phyloP scores from a whole-genome alignment of 2,113 vertebrate species.

The Nanorana parkeri region DNA sequence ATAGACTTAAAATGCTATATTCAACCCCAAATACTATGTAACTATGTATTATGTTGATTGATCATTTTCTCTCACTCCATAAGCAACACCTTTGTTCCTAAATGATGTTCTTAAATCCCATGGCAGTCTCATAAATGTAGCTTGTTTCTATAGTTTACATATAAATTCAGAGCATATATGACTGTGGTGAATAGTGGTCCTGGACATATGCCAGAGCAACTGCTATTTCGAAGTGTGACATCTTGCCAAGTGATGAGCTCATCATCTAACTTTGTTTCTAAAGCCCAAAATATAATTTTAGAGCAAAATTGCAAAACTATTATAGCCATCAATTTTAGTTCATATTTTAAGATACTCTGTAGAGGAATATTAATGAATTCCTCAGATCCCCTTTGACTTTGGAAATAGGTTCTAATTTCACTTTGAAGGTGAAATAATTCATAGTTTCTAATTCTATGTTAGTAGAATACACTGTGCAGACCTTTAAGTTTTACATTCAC shows the following conservation, averaged over 20 bases:
- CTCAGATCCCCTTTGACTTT: not conserved
- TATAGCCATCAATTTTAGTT: not conserved
- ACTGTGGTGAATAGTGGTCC: not conserved
- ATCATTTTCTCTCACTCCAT: no score
- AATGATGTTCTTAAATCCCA: not conserved
- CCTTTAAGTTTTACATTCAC: no score
- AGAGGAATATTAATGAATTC: not conserved
- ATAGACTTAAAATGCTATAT: no score
- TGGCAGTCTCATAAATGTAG: not conserved
- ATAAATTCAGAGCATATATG: not conserved
- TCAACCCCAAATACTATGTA: no score
- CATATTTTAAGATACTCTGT: not conserved
- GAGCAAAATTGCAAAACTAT: constrained; percentile 5
- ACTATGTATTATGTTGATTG: no score
- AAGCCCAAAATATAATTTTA: constrained; percentile 11
- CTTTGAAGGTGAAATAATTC: no score
- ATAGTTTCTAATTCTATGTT: no score
- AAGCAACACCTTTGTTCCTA: not conserved
- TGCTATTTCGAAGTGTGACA: not conserved
- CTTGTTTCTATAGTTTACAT: not conserved
- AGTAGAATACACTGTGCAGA: no score
- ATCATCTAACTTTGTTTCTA: not conserved
- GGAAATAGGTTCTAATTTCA: no score
- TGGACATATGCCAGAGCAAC: constrained; percentile 7
- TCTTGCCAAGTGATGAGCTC: constrained; percentile 33